These are phyloP conservation scores for Cheilosia soror DNA, from an alignment of 2,888 invertebrate genomes.

Conservation along the genomic window DNA sequence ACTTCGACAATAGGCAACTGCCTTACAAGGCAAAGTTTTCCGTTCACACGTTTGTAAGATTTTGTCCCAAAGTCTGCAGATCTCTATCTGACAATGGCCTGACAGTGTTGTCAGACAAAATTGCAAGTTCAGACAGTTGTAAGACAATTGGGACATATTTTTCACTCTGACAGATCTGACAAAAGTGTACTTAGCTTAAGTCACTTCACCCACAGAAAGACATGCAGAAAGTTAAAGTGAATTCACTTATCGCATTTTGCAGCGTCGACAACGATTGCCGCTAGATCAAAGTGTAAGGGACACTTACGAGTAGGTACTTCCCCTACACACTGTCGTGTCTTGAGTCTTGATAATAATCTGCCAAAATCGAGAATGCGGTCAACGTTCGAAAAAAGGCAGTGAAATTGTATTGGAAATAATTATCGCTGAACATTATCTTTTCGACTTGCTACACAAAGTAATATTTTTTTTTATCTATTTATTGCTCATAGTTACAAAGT, in stretches of 20 bases:
- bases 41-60: too few relatives aligned
- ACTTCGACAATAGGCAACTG: too few relatives aligned
- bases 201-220: background rate
- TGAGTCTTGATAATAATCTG: background rate
- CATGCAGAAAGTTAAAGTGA: background rate
- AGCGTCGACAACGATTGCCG: background rate
- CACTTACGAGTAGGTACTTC: too few relatives aligned
- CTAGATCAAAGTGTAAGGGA: background rate
- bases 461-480: conserved; percentile 5
- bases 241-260: background rate
- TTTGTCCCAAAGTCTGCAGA: too few relatives aligned
- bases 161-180: too few relatives aligned
- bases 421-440: conserved; percentile 4
- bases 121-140: too few relatives aligned
- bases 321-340: background rate
- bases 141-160: too few relatives aligned
- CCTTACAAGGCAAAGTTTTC: too few relatives aligned
- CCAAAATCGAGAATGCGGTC: background rate
- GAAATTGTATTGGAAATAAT: background rate
- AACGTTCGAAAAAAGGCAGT: background rate
- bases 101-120: too few relatives aligned
- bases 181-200: too few relatives aligned
- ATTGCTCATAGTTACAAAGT: conserved; percentile 12
- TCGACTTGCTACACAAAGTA: background rate
- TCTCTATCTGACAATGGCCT: too few relatives aligned